Percentiles rank a stretch among this genome's conserved stretches.
Conservation (phyloP, 1,140 invertebrate genomes). For the Megalopta genalis region DNA sequence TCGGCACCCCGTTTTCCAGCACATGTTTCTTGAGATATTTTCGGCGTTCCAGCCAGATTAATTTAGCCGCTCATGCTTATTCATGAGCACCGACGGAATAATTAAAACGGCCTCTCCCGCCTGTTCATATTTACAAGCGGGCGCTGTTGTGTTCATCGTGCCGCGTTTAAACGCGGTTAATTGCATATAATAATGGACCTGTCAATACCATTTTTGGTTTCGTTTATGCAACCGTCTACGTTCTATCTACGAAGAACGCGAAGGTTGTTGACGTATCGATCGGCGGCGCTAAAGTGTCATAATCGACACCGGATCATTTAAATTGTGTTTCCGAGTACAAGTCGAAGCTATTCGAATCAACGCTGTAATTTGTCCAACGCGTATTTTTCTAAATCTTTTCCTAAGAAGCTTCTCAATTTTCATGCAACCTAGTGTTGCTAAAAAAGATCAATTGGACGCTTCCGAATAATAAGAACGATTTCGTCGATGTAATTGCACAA, state of each 20-base stretch:
- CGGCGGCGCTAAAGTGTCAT: not conserved
- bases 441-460: too few relatives aligned
- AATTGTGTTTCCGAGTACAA: too few relatives aligned
- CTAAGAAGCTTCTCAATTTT: too few relatives aligned
- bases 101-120: constrained; percentile 47
- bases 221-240: not conserved
- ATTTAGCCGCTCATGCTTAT: constrained; percentile 50
- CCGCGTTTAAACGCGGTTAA: constrained; percentile 38
- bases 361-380: too few relatives aligned
- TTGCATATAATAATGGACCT: constrained; percentile 49
- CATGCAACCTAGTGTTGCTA: too few relatives aligned
- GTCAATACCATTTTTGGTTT: not conserved
- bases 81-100: constrained; percentile 52
- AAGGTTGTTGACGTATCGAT: not conserved
- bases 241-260: too few relatives aligned
- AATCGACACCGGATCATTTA: too few relatives aligned
- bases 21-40: constrained; percentile 46
- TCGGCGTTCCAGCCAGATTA: constrained; percentile 11
- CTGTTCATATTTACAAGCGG: constrained; percentile 26
- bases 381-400: too few relatives aligned
- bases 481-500: too few relatives aligned
- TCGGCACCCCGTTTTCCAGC: not conserved
- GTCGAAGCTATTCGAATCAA: too few relatives aligned
- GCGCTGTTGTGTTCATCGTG: not conserved
- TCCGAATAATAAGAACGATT: too few relatives aligned